A percentile compares a stretch with the other conserved stretches of the same genome.
Evolutionary conservation across 2,113 vertebrate genomes (phyloP).

Genomic region (Toxostoma redivivum): DNA sequence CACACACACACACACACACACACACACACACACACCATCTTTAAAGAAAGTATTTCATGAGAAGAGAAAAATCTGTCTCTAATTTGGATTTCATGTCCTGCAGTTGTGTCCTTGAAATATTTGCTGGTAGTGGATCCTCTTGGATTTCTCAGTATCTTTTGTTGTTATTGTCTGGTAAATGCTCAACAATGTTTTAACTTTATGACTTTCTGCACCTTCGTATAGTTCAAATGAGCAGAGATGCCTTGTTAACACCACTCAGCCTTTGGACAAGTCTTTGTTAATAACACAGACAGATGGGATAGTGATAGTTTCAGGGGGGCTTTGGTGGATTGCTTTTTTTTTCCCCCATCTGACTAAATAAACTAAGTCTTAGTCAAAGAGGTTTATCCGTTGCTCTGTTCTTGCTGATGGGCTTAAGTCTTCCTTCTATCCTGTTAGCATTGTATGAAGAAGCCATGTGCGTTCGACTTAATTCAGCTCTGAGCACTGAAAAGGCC

Average conservation of each 20-base stretch:
- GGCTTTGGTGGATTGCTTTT: not conserved
- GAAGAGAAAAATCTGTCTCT: not conserved
- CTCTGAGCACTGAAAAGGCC: slow-evolving; percentile 34
- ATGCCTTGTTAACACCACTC: slow-evolving; percentile 50
- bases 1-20: not conserved
- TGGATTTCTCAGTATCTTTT: not conserved
- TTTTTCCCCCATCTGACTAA: slow-evolving; percentile 32
- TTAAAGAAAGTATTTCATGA: not conserved
- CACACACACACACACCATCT: not conserved
- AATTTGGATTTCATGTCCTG: not conserved
- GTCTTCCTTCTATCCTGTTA: slow-evolving; percentile 63
- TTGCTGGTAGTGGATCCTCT: not conserved
- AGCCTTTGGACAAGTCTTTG: slow-evolving; percentile 31
- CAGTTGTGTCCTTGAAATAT: not conserved
- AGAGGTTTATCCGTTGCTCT: slow-evolving; percentile 59
- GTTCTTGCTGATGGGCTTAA: slow-evolving; percentile 61
- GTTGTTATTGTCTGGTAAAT: slow-evolving; percentile 4
- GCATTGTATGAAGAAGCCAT: slow-evolving; percentile 59
- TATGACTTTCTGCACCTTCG: slow-evolving; percentile 39
- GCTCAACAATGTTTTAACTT: slow-evolving; percentile 42
- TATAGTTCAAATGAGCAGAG: slow-evolving; percentile 17
- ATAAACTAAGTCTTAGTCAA: slow-evolving; percentile 54
- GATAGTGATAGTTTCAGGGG: slow-evolving; percentile 40
- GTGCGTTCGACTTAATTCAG: slow-evolving; percentile 42
- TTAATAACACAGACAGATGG: slow-evolving; percentile 62